Evolutionary conservation across 2,888 invertebrate genomes (phyloP).

Genomic region (Neoitamus cyanurus): DNA sequence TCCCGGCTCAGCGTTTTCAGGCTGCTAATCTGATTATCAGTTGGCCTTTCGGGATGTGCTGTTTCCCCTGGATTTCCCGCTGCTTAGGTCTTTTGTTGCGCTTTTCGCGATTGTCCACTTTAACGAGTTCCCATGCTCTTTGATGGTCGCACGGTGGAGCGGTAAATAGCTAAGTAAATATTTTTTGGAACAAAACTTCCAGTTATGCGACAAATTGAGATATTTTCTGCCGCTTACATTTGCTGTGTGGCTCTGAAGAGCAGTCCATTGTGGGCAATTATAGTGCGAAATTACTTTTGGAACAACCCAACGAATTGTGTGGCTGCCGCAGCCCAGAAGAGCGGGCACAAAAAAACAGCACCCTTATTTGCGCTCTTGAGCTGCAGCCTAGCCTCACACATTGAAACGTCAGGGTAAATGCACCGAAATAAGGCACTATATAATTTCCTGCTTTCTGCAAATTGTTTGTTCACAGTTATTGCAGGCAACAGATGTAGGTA

Average conservation of each 20-base stretch:
- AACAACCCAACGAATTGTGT: background rate
- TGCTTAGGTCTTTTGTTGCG: conserved; percentile 4
- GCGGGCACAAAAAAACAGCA: no score
- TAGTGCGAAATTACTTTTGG: background rate
- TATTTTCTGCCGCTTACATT: background rate
- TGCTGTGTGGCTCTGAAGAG: background rate
- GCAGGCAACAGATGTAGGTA: no score
- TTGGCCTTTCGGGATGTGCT: conserved; percentile 5
- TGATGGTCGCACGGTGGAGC: background rate
- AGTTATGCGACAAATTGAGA: conserved; percentile 12
- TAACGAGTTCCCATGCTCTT: conserved; percentile 3
- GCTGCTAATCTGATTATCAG: conserved; percentile 43
- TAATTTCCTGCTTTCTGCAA: no score
- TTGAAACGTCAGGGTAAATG: no score
- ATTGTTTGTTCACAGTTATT: no score
- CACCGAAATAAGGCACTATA: no score
- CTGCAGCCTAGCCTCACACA: no score
- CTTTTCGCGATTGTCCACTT: conserved; percentile 2
- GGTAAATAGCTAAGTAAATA: conserved; percentile 12
- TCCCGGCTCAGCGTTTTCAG: background rate
- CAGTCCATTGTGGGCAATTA: background rate
- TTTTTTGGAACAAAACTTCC: background rate
- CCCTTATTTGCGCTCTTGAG: no score
- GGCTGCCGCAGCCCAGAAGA: no score
- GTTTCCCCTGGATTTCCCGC: background rate